Conservation (phyloP, 2,113 vertebrate genomes). For the Antechinus stuartii region DNA sequence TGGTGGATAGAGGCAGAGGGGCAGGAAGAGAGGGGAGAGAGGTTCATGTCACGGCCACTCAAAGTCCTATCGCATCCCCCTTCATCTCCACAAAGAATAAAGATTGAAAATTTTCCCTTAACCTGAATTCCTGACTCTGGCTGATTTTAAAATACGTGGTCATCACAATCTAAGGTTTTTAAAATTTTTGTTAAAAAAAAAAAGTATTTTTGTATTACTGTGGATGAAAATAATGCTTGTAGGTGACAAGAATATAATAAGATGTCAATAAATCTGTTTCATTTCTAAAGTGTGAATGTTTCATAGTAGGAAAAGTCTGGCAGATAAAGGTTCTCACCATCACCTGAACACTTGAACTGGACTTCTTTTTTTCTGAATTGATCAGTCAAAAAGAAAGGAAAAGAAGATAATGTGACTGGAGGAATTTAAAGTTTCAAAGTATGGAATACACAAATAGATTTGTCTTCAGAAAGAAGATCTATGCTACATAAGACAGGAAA, state of each 20-base stretch:
- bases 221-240: conserved; percentile 62
- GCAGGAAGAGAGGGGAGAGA: no score
- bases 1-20: no score
- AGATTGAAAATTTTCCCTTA: no score
- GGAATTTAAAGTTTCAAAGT: conserved; percentile 80
- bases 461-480: conserved; percentile 55
- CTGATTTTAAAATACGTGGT: no score
- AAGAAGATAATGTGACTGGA: conserved; percentile 83
- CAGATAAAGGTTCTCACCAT: conserved; percentile 88
- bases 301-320: conserved; percentile 82
- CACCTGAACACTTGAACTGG: conserved; percentile 88
- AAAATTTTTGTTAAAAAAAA: conserved; percentile 57
- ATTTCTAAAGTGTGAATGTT: conserved; percentile 78
- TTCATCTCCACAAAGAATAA: no score
- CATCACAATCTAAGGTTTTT: background rate
- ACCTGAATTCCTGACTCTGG: no score
- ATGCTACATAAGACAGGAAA: conserved; percentile 48
- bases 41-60: no score
- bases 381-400: conserved; percentile 87
- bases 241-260: conserved; percentile 69
- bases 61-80: no score
- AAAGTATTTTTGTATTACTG: conserved; percentile 53
- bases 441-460: conserved; percentile 77
- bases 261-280: conserved; percentile 71
- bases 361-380: conserved; percentile 90